Evolutionary conservation across 1,140 invertebrate genomes (phyloP).

Genomic region (Drosophila azteca): DNA sequence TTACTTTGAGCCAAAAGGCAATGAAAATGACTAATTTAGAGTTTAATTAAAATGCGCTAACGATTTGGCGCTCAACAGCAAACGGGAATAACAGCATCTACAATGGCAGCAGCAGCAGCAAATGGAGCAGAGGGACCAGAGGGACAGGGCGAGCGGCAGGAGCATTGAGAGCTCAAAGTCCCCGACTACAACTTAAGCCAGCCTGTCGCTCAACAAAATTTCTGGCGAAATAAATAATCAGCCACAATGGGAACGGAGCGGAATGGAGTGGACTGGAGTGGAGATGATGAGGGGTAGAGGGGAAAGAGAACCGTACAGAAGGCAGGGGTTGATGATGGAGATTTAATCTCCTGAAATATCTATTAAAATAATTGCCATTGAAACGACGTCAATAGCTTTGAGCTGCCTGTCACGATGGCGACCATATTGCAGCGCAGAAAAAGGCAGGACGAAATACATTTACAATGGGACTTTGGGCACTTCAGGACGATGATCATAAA

Average conservation of each 20-base stretch:
- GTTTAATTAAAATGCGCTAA: conserved; percentile 81
- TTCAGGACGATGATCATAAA: conserved; percentile 37
- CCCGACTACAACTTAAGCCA: conserved; percentile 58
- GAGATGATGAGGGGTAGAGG: too few species aligned
- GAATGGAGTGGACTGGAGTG: too few species aligned
- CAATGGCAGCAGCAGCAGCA: conserved; percentile 15
- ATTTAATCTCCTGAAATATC: conserved; percentile 40
- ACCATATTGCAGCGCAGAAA: conserved; percentile 15
- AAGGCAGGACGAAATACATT: conserved; percentile 6
- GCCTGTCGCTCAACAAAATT: conserved; percentile 64
- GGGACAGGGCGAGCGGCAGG: conserved; percentile 10
- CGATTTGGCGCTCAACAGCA: conserved; percentile 64
- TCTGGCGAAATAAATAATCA: conserved; percentile 61
- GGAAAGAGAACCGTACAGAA: neutral
- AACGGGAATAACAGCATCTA: conserved; percentile 14
- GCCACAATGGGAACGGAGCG: conserved; percentile 32
- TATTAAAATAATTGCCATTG: conserved; percentile 68
- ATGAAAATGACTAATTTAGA: conserved; percentile 80
- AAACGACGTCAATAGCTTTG: conserved; percentile 53
- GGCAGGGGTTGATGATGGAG: conserved; percentile 32
- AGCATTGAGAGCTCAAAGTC: conserved; percentile 41
- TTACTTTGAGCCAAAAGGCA: conserved; percentile 70
- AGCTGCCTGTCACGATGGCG: conserved; percentile 23
- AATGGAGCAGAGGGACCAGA: conserved; percentile 7
- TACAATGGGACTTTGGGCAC: conserved; percentile 24